Base-by-base conservation (phyloP, 2,797 vertebrate species). In the Xiphophorus birchmanni region DNA sequence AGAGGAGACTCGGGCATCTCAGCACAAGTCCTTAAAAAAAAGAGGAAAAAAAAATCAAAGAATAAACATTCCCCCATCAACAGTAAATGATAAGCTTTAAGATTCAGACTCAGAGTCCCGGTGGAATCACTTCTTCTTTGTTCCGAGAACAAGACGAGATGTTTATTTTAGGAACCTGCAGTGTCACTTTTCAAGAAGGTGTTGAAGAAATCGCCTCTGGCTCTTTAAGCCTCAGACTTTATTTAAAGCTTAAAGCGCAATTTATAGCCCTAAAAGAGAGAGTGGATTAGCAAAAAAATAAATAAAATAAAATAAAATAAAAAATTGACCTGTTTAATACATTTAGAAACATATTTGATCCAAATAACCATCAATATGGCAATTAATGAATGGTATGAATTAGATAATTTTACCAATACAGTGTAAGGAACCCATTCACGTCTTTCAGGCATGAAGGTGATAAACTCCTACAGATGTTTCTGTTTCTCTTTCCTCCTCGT, bases 1-100 rank as follows among this genome's bases (percentile, higher is more conserved):
- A 91, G 90, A 84, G 92, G 90, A 86, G 92, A 94, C 87, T 94
- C 92, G 35, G 93, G 92, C 92, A 93, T 95, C 75, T 83, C 90
- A 71, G 77, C 84, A 82, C 76, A 80, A 56, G 81, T 80, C 80
- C 89, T 89, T n/a, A 13, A 5, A 2, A 58, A n/a, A 15, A 23
- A 77, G 78, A 56, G 77, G 0, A 37, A 40, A 47, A 15, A 2
- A 7, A 50, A 50, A 45, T 50, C 48, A 52, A 52, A 52, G 50
- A 23, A 8, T 52, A 82, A 82, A 75, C 37, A 84, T 74, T 74
- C 76, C 7, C 17, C 17, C 29, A 10, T 50, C 29, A 69, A 40
- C 35, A 52, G 2, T 23, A 65, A 84, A 84, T 79, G 69, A 87
- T 78, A 72, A 86, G 54, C 42, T 67, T 56, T 29, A n/a, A 80